These are phyloP conservation scores for Hydrophis major DNA, from an alignment of 2,797 vertebrate genomes.

Conservation along the genomic window DNA sequence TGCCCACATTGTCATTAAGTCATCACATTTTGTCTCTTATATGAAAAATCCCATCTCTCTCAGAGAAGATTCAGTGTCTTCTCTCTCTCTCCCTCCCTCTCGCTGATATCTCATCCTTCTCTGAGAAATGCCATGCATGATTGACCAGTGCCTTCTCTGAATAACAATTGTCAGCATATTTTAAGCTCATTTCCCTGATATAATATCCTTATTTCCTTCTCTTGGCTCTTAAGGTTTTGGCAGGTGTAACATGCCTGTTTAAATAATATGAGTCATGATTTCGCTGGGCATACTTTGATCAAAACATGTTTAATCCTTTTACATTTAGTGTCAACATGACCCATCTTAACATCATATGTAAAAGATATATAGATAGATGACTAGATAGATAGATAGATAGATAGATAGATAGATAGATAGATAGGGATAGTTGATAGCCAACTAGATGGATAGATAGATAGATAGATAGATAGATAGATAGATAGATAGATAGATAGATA, in stretches of 20 bases:
- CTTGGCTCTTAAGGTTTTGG: background rate
- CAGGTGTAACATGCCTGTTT: background rate
- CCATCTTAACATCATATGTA: background rate
- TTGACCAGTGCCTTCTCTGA: background rate
- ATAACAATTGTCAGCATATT: background rate
- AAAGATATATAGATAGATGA: background rate
- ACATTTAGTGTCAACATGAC: background rate
- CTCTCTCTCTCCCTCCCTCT: too few species aligned
- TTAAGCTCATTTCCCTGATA: background rate
- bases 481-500: too few species aligned
- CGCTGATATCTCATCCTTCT: background rate
- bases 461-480: too few species aligned
- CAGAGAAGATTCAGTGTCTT: too few species aligned
- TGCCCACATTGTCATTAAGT: background rate
- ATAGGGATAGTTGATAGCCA: too few species aligned
- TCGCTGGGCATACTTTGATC: background rate
- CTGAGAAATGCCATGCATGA: background rate
- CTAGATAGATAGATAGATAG: too few species aligned
- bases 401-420: too few species aligned
- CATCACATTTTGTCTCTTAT: background rate
- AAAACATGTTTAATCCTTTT: background rate
- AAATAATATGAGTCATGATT: background rate
- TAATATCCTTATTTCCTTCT: background rate
- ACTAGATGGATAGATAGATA: too few species aligned
- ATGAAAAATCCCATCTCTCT: background rate